Evolutionary conservation across 2,888 invertebrate genomes (phyloP), one percentile per base, ranked within the genome.

Genomic region (Mylabris sibirica): DNA sequence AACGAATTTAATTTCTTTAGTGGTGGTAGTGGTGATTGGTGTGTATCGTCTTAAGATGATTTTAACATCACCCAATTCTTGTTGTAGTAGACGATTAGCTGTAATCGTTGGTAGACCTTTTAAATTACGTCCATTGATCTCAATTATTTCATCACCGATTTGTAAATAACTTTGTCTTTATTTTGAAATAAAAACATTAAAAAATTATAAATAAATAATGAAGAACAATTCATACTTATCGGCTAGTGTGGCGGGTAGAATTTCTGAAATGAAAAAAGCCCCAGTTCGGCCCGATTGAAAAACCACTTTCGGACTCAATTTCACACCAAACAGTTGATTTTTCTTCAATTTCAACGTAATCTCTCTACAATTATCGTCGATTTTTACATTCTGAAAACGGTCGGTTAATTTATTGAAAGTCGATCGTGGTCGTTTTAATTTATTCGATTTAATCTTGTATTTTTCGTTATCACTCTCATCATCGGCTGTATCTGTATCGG

Each of bases 71-170:
- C 82, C 82, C 63, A 84, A 81, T 65, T 84, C 77, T 59, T 84
- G 81, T 64, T 78, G 73, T 38, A 88, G 78, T 59, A 85, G 79
- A 44, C 80, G 81, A 65, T 84, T 81, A 2, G 91, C 92, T 79
- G 90, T 88, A 67, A 89, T 85, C 6, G 91, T 89, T 59, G 91
- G 88, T 66, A 95, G 87, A 1, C 93, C 93, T 72, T 92, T 89
- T 69, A 97, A 85, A 72, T 94, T 90, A 79, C 90, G 90, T 11
- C 95, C 95, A 83, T 96, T 96, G 35, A 96, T 93, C 84, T 94
- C 93, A 12, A 96, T 92, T 73, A 97, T 92, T 87, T 96, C 95
- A 85, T 97, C 97, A 14, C 95, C 95, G 68, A 94, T 89, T 78
- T 91, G 88, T 71, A 97, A 87, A 77, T 93, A 89, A 22, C 94